Evolutionary conservation across 2,113 vertebrate species (phyloP), one percentile per base, ranked within the genome.

Genomic region (Mastomys coucha): DNA sequence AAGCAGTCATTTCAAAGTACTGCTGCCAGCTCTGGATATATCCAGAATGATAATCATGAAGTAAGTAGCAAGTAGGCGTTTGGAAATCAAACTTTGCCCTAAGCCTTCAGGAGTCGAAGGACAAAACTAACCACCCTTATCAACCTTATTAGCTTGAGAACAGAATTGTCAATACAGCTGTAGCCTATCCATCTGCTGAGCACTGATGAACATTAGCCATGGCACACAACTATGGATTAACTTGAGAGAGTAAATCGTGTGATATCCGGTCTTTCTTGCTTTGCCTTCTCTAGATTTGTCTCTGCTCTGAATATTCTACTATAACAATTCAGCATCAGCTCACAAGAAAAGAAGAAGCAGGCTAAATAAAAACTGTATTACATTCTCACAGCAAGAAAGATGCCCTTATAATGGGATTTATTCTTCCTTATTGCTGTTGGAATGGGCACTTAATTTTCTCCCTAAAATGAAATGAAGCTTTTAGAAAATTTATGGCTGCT

Each of bases 391-490:
- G 69, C 87, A 95, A 96, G 70, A 92, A 95, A 97, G 84, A 85
- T 26, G 49, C 80, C 93, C 95, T 96, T 94, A 96, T 96, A 92
- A 82, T 73, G 91, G 86, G 73, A 94, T 97, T 98, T 96, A 95
- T 91, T 96, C 94, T 98, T 87, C 69, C 91, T 96, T 97, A 85
- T 96, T 97, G 86, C 95, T 97, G 91, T 89, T 58, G 70, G 75
- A 97, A 97, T 63, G 58, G 96, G 91, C 80, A 93, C 85, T 98
- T 95, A 88, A 76, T 92, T 72, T 96, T 93, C 95, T 97, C 78
- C 75, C 60, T 94, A 96, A 97, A 95, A 95, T 92, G 14, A 97
- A 98, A 96, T 58, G 60, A 97, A 97, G 96, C 76, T 96, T 95
- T 93, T 28, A 91, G 94, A 96, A 97, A 97, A 98, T 76, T 13